Evolutionary conservation across 1,140 invertebrate genomes (phyloP), one percentile per base, ranked within the genome.

Genomic region (Tetragnatha versicolor): DNA sequence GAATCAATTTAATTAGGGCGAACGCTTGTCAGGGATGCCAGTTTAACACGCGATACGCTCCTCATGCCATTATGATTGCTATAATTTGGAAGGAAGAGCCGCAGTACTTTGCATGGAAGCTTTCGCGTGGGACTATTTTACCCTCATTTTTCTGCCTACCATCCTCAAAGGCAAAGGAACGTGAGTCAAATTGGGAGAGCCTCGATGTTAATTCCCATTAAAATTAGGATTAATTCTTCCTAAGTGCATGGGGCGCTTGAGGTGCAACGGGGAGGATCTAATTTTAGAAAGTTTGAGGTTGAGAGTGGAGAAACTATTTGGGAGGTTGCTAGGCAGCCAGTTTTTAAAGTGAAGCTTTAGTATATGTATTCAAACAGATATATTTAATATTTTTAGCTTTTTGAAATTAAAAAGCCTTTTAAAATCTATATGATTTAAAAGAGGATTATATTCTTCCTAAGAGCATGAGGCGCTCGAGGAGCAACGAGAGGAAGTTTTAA

Each of bases 11-110:
- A 77, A 77, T 77, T 77, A 77, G 73, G 47, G 45, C 27, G 60
- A n/a, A 60, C 27, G 72, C 65, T 63, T 76, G 72, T 76, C 58
- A 76, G 72, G 58, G 39, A 37, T 65, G 73, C 66, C 66, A 70
- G 66, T 70, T 35, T 53, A 25, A 31, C 73, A 77, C 73, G 73
- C 73, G 61, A 77, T 77, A 53, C 47, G 45, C 60, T 66, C 60
- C 61, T 77, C 73, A 77, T 77, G 73, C 65, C 73, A 77, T 77
- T 77, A 77, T 65, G 73, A 77, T 77, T 65, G 73, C 73, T 66
- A 77, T 77, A 77, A 77, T 77, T 77, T 77, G 73, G 66, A 49
- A 53, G 47, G 31, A 39, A 35, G 6, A 35, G 31, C 25, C 37
- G 33, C 73, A 37, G 27, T 66, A n/a, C 20, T 42, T 77, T 77